These are phyloP conservation scores for Melanerpes aurifrons DNA, from an alignment of 2,113 vertebrate species.

Conservation along the genomic window DNA sequence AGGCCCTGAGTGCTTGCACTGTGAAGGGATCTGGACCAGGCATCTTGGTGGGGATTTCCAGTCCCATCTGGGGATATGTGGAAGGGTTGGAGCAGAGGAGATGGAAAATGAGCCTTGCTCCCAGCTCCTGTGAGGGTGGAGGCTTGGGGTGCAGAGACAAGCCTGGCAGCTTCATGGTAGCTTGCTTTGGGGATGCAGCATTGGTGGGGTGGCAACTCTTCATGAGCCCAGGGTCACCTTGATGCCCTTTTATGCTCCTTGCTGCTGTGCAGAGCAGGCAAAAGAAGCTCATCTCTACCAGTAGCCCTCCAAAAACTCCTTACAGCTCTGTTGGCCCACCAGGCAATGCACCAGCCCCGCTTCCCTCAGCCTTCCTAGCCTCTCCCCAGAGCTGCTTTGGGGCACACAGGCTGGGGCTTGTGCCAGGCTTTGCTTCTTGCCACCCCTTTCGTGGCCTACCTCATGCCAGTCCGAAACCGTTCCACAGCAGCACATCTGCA, in stretches of 20 bases:
- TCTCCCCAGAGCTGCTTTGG: rapidly evolving
- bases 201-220: background rate
- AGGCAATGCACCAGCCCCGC: background rate
- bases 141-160: background rate
- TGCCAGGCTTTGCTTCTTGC: background rate
- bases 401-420: background rate
- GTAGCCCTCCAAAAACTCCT: background rate
- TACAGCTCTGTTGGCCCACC: background rate
- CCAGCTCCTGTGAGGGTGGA: background rate
- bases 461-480: rapidly evolving
- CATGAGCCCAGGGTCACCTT: background rate
- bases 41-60: background rate
- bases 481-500: background rate
- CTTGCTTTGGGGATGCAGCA: background rate
- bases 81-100: background rate
- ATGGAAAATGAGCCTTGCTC: background rate
- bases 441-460: background rate
- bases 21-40: background rate
- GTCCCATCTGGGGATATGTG: background rate
- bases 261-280: background rate
- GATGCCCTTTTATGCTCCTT: background rate
- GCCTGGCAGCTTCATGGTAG: background rate
- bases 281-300: background rate
- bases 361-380: background rate
- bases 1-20: background rate